Conservation (phyloP, 2,113 vertebrate genomes). For the Oreochromis tanganicae region DNA sequence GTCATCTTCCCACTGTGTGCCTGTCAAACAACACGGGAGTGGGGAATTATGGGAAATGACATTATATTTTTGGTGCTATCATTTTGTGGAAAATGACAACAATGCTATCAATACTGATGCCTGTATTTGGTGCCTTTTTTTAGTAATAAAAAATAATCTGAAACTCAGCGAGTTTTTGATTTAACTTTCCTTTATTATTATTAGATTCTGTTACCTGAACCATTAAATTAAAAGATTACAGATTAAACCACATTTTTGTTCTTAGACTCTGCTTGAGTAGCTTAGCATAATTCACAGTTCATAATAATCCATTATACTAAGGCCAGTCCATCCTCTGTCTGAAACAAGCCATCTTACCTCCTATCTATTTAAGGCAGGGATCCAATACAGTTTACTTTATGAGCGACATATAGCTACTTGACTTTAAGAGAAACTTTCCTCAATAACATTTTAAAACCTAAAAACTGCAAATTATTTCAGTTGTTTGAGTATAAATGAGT, state of each 20-base stretch:
- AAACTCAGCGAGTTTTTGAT: neutral
- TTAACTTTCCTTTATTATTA: neutral
- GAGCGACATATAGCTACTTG: neutral
- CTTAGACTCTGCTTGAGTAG: neutral
- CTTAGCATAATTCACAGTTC: neutral
- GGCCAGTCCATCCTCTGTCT: neutral
- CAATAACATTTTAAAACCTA: neutral
- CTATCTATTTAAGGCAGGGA: neutral
- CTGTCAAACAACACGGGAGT: slow-evolving; percentile 40
- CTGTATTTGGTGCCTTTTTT: slow-evolving; percentile 70
- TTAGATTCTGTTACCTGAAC: neutral
- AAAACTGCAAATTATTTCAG: neutral
- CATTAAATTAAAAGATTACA: neutral
- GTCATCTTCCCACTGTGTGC: slow-evolving; percentile 53
- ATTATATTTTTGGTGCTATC: slow-evolving; percentile 80
- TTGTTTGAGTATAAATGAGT: neutral
- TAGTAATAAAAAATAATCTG: slow-evolving; percentile 44
- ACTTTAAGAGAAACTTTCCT: neutral
- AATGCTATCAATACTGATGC: slow-evolving; percentile 55
- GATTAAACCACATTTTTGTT: neutral
- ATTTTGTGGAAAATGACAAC: slow-evolving; percentile 67
- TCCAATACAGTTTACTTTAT: fast-evolving
- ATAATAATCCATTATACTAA: neutral
- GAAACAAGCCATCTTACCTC: neutral
- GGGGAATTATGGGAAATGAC: slow-evolving; percentile 47